Conservation (phyloP, 2,113 vertebrate species). For the Hystrix brachyura region DNA sequence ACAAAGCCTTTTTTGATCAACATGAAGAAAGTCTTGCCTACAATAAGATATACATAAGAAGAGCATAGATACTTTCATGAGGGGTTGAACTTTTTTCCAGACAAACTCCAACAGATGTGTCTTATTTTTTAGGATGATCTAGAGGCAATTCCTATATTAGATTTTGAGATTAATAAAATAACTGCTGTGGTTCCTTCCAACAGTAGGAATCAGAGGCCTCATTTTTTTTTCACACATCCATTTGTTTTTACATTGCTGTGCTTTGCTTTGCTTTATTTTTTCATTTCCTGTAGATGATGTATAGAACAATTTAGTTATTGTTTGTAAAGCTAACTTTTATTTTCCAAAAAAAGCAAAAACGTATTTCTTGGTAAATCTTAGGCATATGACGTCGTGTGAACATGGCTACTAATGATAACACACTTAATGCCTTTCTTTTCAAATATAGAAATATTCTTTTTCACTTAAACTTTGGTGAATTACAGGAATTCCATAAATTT, state of each 20-base stretch:
- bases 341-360: conserved; percentile 7
- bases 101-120: background rate
- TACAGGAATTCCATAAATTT: background rate
- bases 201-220: accelerated
- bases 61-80: background rate
- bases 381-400: background rate
- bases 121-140: background rate
- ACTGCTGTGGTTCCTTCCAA: background rate
- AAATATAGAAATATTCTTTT: background rate
- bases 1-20: background rate
- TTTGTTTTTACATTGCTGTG: background rate
- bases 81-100: background rate
- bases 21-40: background rate
- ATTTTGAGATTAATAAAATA: background rate
- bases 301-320: background rate
- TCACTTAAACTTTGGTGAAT: background rate
- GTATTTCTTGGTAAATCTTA: background rate
- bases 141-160: background rate
- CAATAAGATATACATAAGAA: background rate
- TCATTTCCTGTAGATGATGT: background rate
- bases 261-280: background rate
- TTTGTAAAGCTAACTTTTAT: background rate
- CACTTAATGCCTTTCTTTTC: background rate
- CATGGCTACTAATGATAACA: background rate
- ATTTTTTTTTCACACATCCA: background rate